Percentiles rank a stretch among this genome's conserved stretches.
Evolutionary conservation across 2,797 vertebrate species (phyloP).

Genomic region (Enteromius argenteus): DNA sequence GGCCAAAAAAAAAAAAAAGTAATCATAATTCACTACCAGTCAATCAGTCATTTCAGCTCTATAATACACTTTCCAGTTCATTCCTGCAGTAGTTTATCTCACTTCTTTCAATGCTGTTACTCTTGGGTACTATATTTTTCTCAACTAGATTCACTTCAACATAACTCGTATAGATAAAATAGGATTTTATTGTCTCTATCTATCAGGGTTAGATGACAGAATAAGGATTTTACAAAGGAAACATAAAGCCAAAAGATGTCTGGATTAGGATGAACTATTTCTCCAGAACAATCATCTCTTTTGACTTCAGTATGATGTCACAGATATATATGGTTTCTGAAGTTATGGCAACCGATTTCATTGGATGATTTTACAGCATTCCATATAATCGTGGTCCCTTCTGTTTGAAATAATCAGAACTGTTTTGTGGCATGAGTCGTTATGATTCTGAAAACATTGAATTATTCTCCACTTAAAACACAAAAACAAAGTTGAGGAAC

Average conservation of each 20-base stretch:
- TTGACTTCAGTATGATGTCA: slow-evolving; percentile 9
- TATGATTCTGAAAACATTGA: background rate
- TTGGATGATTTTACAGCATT: background rate
- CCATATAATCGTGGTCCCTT: background rate
- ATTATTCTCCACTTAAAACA: background rate
- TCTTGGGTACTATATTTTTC: background rate
- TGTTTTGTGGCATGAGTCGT: background rate
- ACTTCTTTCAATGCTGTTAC: slow-evolving; percentile 24
- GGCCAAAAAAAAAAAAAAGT: background rate
- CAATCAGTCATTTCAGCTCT: background rate
- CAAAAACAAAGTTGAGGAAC: background rate
- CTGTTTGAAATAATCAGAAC: background rate
- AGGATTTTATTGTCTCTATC: background rate
- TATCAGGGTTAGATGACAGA: slow-evolving; percentile 1
- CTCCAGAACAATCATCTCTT: background rate
- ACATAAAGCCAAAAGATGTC: background rate
- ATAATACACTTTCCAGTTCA: background rate
- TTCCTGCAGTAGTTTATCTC: background rate
- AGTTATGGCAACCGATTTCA: background rate
- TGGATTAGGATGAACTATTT: background rate
- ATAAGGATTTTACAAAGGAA: background rate
- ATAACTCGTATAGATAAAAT: background rate
- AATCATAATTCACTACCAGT: background rate
- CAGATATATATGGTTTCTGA: background rate
- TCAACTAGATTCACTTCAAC: background rate